These are phyloP conservation scores for Drepana falcataria DNA, from an alignment of 2,888 invertebrate species.

Conservation along the genomic window DNA sequence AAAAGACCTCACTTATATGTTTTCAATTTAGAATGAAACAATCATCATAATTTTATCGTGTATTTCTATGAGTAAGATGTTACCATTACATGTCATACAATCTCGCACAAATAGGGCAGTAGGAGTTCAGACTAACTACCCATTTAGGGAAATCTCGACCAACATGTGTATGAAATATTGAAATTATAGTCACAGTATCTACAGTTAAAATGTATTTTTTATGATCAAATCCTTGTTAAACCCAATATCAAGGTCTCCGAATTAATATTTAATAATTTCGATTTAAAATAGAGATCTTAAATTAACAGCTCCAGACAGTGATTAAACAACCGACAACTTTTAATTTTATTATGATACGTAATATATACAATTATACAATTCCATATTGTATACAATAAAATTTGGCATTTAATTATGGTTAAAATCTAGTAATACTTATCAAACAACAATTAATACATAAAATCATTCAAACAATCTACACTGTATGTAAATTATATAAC, in stretches of 20 bases:
- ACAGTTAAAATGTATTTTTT: too few relatives aligned
- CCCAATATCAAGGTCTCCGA: too few relatives aligned
- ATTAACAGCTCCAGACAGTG: background rate
- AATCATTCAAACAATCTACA: slow-evolving; percentile 21
- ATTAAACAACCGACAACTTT: slow-evolving; percentile 14
- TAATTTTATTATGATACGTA: slow-evolving; percentile 20
- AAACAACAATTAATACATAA: slow-evolving; percentile 16
- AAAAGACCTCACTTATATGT: too few relatives aligned
- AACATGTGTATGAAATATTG: too few relatives aligned
- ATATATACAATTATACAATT: slow-evolving; percentile 17
- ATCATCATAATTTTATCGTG: background rate
- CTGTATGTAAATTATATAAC: slow-evolving; percentile 14
- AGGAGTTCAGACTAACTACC: background rate
- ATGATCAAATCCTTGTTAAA: too few relatives aligned
- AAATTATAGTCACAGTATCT: too few relatives aligned
- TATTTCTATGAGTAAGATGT: slow-evolving; percentile 2
- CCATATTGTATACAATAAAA: slow-evolving; percentile 24
- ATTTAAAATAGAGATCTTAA: slow-evolving; percentile 5
- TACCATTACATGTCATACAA: slow-evolving; percentile 1
- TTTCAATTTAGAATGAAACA: background rate
- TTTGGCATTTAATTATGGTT: slow-evolving; percentile 19
- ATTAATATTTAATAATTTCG: too few relatives aligned
- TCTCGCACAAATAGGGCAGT: slow-evolving; percentile 7
- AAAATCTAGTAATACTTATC: slow-evolving; percentile 6
- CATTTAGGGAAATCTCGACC: too few relatives aligned